These are phyloP conservation scores for Dynastes tityus DNA, from an alignment of 2,888 invertebrate genomes.

Conservation along the genomic window DNA sequence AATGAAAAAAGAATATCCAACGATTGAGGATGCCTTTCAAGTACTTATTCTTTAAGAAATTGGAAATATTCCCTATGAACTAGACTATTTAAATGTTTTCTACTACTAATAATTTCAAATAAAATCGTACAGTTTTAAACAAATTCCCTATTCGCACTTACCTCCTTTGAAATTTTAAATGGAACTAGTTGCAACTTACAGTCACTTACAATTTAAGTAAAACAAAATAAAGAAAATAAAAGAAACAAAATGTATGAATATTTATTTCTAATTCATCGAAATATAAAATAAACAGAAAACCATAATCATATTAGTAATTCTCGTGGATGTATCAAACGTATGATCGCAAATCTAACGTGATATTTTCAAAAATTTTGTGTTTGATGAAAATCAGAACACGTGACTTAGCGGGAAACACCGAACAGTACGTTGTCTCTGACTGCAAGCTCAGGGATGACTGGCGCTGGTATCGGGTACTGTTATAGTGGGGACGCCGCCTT, in stretches of 20 bases:
- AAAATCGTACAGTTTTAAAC: too few species aligned
- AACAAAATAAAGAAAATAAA: conserved; percentile 28
- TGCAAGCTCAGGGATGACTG: conserved; percentile 66
- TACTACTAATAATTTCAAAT: too few species aligned
- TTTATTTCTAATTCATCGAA: conserved; percentile 19
- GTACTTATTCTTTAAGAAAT: neutral
- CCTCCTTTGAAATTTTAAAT: conserved; percentile 11
- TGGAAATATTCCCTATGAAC: neutral
- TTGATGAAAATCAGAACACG: conserved; percentile 54
- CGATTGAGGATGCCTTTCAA: neutral
- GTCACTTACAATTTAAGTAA: conserved; percentile 24
- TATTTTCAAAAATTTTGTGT: conserved; percentile 36
- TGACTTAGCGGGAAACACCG: conserved; percentile 53
- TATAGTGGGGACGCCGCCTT: conserved; percentile 65
- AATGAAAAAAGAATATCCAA: neutral
- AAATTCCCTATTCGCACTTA: conserved; percentile 13
- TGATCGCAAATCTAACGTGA: neutral
- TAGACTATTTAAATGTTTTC: too few species aligned
- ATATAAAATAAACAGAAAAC: conserved; percentile 24
- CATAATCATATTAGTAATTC: neutral
- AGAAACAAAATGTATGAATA: conserved; percentile 8
- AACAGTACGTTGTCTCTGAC: conserved; percentile 34
- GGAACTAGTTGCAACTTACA: neutral
- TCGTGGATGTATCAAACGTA: conserved; percentile 1
- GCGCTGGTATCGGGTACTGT: conserved; percentile 64